A percentile compares a stretch with the other conserved stretches of the same genome.
Evolutionary conservation across 2,797 vertebrate species (phyloP).

Genomic region (Gephyroberyx darwinii): DNA sequence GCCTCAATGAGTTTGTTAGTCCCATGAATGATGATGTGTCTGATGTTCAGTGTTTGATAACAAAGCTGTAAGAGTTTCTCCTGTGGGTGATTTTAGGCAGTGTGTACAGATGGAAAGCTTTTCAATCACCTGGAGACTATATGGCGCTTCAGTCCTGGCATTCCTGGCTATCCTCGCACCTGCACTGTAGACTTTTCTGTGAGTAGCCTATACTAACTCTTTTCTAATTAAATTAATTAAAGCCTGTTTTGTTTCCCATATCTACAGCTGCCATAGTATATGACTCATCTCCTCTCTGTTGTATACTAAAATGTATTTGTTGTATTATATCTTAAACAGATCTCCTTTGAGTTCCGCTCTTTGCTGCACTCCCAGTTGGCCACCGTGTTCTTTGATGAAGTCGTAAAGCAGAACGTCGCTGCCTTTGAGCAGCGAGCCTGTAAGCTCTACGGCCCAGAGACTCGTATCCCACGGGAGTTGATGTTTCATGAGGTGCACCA

Average conservation of each 20-base stretch:
- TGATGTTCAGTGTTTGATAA: slow-evolving; percentile 7
- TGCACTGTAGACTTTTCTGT: slow-evolving; percentile 98
- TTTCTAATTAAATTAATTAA: too few species aligned
- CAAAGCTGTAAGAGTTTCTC: background rate
- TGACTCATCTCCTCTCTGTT: background rate
- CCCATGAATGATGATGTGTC: background rate
- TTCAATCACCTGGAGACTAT: slow-evolving; percentile 96
- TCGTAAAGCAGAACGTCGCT: slow-evolving; percentile 94
- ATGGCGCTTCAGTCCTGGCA: slow-evolving; percentile 96
- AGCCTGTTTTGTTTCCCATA: too few species aligned
- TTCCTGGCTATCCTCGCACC: slow-evolving; percentile 94
- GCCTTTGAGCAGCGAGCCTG: slow-evolving; percentile 91
- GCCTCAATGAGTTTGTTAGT: background rate
- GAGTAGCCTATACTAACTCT: slow-evolving; percentile 61
- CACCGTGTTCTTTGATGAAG: slow-evolving; percentile 95
- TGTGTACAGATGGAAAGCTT: slow-evolving; percentile 93
- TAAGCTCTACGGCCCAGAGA: slow-evolving; percentile 90
- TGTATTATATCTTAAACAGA: slow-evolving; percentile 75
- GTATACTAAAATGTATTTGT: background rate
- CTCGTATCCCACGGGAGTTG: slow-evolving; percentile 90
- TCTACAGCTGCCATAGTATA: background rate
- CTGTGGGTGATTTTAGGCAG: slow-evolving; percentile 78
- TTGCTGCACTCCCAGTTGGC: slow-evolving; percentile 95
- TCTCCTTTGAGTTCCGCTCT: slow-evolving; percentile 96
- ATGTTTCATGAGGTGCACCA: slow-evolving; percentile 95